Conservation (phyloP, 2,797 vertebrate species). For the Moxostoma hubbsi region DNA sequence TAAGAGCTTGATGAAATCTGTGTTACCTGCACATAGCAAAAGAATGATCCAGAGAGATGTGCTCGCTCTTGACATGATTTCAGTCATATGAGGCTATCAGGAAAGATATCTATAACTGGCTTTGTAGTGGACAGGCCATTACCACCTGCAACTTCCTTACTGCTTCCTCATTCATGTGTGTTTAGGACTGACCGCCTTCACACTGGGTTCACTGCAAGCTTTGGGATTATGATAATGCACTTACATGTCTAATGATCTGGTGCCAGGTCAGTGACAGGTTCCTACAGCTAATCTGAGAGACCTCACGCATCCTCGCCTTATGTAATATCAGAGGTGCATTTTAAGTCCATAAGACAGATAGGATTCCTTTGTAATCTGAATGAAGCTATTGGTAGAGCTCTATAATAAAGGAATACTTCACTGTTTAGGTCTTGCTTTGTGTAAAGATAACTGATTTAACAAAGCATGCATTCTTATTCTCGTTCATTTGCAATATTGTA, state of each 20-base stretch:
- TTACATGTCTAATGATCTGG: constrained; percentile 72
- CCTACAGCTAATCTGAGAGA: constrained; percentile 63
- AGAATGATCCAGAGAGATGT: constrained; percentile 67
- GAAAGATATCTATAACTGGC: constrained; percentile 43
- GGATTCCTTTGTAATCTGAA: constrained; percentile 15
- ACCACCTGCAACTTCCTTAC: constrained; percentile 44
- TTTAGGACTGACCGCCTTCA: constrained; percentile 58
- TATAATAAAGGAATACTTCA: background rate
- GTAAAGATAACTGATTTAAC: no score
- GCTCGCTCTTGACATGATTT: constrained; percentile 68
- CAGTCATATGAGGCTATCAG: constrained; percentile 43
- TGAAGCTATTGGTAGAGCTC: background rate
- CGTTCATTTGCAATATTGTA: no score
- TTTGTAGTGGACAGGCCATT: constrained; percentile 63
- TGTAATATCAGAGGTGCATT: background rate
- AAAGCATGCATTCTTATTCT: no score
- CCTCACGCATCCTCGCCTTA: constrained; percentile 50
- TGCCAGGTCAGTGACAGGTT: constrained; percentile 60
- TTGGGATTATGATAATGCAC: constrained; percentile 86
- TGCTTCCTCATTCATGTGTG: constrained; percentile 49
- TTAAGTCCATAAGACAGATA: constrained; percentile 37
- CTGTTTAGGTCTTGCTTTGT: background rate
- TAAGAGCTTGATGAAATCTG: background rate
- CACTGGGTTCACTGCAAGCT: constrained; percentile 67
- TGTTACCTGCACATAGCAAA: constrained; percentile 75